phyloP scores from a whole-genome alignment of 2,113 vertebrate species.

The Lophura nycthemera region DNA sequence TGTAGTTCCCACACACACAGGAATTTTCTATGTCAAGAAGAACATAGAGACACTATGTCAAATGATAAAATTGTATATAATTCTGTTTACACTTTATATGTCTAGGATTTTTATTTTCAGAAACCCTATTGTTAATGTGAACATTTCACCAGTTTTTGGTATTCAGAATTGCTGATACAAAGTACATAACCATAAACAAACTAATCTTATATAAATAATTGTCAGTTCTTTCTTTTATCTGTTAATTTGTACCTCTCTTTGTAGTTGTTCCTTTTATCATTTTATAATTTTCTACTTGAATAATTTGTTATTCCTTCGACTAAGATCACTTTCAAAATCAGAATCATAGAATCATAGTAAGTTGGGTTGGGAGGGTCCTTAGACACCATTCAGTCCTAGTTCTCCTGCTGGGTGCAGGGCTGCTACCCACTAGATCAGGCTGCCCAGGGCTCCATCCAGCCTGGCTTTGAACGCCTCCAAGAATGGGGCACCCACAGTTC shows the following conservation, averaged over 20 bases:
- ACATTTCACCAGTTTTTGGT: not conserved
- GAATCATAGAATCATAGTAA: not conserved
- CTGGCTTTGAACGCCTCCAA: not conserved
- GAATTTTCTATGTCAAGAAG: not conserved
- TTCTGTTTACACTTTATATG: not conserved
- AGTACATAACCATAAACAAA: not conserved
- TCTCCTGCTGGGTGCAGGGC: not conserved
- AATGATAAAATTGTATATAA: not conserved
- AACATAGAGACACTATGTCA: not conserved
- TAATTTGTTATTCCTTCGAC: constrained; percentile 24
- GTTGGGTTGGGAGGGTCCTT: not conserved
- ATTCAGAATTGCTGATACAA: not conserved
- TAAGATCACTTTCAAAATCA: constrained; percentile 21
- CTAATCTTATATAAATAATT: not conserved
- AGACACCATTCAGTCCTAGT: not conserved
- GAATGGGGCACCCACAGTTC: not conserved
- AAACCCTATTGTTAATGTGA: not conserved
- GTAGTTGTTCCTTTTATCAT: not conserved
- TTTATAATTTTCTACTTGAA: not conserved
- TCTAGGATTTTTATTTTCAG: not conserved
- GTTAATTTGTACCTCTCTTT: constrained; percentile 17
- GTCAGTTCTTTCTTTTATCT: not conserved
- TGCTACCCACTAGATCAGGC: not conserved
- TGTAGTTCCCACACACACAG: not conserved
- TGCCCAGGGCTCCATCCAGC: not conserved